phyloP scores from a whole-genome alignment of 1,140 invertebrate genomes.

The Tetragonula clypearis region DNA sequence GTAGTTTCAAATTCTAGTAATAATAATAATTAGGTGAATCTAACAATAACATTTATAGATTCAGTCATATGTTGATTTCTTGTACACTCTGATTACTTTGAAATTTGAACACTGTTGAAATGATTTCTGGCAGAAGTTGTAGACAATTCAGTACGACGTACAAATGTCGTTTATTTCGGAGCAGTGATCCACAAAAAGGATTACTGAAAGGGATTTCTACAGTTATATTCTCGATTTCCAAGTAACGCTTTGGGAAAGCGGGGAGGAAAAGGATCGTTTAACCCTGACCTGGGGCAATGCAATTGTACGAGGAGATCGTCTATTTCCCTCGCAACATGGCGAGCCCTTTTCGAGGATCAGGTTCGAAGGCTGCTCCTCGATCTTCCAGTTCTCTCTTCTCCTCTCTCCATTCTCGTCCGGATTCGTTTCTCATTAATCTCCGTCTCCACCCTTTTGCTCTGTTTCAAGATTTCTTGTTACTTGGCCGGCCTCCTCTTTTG shows the following conservation, averaged over 20 bases:
- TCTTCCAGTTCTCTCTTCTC: slow-evolving; percentile 29
- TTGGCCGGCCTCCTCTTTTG: slow-evolving; percentile 48
- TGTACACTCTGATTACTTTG: no score
- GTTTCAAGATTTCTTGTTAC: slow-evolving; percentile 74
- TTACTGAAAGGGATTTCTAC: no score
- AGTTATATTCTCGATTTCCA: no score
- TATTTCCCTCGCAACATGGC: slow-evolving; percentile 66
- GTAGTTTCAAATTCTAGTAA: no score
- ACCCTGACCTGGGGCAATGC: slow-evolving; percentile 46
- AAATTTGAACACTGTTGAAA: no score
- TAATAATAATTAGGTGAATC: no score
- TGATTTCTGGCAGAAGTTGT: no score
- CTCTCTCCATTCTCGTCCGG: slow-evolving; percentile 59
- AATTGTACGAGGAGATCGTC: slow-evolving; percentile 27
- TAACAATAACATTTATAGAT: no score
- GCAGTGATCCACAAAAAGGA: no score
- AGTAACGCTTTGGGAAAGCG: slow-evolving; percentile 11
- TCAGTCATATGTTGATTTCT: no score
- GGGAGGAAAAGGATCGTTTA: neutral
- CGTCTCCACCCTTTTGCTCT: slow-evolving; percentile 75
- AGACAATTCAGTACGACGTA: no score
- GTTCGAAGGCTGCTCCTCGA: slow-evolving; percentile 35
- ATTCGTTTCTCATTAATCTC: slow-evolving; percentile 79
- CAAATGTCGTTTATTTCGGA: no score
- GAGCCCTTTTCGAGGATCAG: slow-evolving; percentile 54